Base-by-base conservation (phyloP, 2,888 invertebrate species). In the Erpobdella octoculata region DNA sequence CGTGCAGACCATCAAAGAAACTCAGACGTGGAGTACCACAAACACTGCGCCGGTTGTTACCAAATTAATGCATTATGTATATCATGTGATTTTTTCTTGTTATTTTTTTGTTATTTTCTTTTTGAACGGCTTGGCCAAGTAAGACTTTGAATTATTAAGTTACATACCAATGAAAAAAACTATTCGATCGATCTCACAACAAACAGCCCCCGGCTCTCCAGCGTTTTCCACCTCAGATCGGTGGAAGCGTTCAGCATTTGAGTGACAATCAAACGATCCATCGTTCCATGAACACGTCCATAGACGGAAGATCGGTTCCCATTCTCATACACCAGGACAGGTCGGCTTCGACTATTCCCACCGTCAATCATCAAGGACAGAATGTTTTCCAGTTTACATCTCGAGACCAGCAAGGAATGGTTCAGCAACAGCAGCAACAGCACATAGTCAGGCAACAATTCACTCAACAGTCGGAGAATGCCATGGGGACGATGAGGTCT, bases 381-480 rank as follows among this genome's bases (percentile, higher is more conserved):
- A 21, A 36, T 28, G n/a, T 33, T 9, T n/a, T 18, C n/a, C 64
- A 71, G 9, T 41, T 61, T 41, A 48, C 41, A n/a, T 9, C 53
- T 65, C 62, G 35, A 36, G n/a, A n/a, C n/a, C 65, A 72, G 25
- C 68, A 70, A 35, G 53, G 36, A 28, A 61, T 31, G 12, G 28
- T 41, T 9, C 72, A 72, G 8, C 72, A 75, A 31, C 75, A 76
- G 59, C 74, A 71, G 36, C 73, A 75, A 8, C 72, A 73, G 46
- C 67, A 38, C 21, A 36, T 21, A 65, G 33, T 15, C 28, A 8
- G 5, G 8, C 58, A 48, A 36, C 62, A 62, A 53, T 53, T 53
- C 28, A n/a, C 28, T 28, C 53, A 53, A n/a, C 41, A 41, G 41
- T 28, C 21, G 53, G 21, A 21, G 21, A 28, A 25, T 8, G 53